Base-by-base conservation (phyloP, 30 jellyfish, hydroid and myxozoan genomes). In the Cassiopea andromeda region DNA sequence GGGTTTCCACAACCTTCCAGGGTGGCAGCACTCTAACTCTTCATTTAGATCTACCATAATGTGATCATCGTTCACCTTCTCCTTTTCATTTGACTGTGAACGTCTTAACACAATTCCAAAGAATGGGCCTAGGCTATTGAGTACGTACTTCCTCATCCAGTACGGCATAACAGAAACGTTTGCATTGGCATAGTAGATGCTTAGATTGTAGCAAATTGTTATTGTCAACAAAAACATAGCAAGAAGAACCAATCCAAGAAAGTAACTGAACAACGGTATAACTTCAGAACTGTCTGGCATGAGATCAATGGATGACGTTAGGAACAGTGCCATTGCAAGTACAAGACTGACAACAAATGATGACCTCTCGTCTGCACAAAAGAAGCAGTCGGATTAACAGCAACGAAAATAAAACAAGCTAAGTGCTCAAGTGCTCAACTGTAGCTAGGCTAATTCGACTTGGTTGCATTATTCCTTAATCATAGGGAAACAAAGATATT, bases 241-340 rank as follows among this genome's bases (percentile, higher is more conserved):
- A 50, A 92, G 60, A 16, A 96, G 90, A 2, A 86, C 92, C 13
- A 96, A 80, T 46, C 97, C 97, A 27, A 90, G 93, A 61, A 96
- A 96, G 46, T 88, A 87, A 60, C 98, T 82, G 85, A 85, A 96
- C 78, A 96, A 58, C 5, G 99, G 99, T 38, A 96, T 91, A 61
- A 96, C 94, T 77, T 96, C 97, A 43, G 99, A 96, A 59, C 99
- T 92, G 93, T 97, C 97, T 16, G 99, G 98, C 97, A 96, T 80
- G 38, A 97, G 75, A n/a, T 87, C 90, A 2, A 92, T 91, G 9
- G 97, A 84, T 17, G 96, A 84, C 75, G 97, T 92, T 81, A 96
- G 85, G 77, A 85, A 96, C 85, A 97, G 82, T 17, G 97, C 96
- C 92, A 96, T 80, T 16, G 99, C 99, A 44, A 96, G 99, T 15